A percentile compares a stretch with the other conserved stretches of the same genome.
phyloP scores from a whole-genome alignment of 2,888 invertebrate species.

The Terebella lapidaria region DNA sequence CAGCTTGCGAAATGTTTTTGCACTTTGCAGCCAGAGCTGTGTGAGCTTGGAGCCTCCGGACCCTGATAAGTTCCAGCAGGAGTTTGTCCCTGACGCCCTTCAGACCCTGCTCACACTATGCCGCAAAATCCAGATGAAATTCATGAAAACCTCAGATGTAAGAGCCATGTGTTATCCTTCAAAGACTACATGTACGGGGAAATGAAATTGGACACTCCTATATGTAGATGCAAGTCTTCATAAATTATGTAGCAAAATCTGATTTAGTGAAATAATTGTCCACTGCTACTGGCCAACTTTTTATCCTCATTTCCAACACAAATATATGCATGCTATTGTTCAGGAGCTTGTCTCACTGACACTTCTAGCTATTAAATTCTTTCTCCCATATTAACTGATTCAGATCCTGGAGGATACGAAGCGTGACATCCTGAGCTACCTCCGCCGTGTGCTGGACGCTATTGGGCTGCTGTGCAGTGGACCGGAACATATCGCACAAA shows the following conservation, averaged over 20 bases:
- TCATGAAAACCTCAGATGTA: slow-evolving; percentile 21
- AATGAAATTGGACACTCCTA: no score
- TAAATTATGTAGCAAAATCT: no score
- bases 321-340: no score
- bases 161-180: neutral
- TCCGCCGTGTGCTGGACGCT: slow-evolving; percentile 34
- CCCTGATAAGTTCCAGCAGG: slow-evolving; percentile 32
- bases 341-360: no score
- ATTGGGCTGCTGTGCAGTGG: slow-evolving; percentile 32
- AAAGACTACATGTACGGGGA: no score
- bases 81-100: slow-evolving; percentile 37
- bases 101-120: slow-evolving; percentile 42
- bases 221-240: no score
- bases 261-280: no score
- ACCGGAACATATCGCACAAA: slow-evolving; percentile 7
- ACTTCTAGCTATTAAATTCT: no score
- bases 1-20: no score
- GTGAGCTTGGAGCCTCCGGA: slow-evolving; percentile 34
- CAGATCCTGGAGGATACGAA: slow-evolving; percentile 22
- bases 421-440: slow-evolving; percentile 26
- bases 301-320: no score
- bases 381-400: no score
- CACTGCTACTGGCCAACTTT: no score
- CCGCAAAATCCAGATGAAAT: slow-evolving; percentile 39
- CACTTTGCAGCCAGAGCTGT: slow-evolving; percentile 33